Evolutionary conservation across 1,140 invertebrate species (phyloP).

Genomic region (Drosophila carrolli): DNA sequence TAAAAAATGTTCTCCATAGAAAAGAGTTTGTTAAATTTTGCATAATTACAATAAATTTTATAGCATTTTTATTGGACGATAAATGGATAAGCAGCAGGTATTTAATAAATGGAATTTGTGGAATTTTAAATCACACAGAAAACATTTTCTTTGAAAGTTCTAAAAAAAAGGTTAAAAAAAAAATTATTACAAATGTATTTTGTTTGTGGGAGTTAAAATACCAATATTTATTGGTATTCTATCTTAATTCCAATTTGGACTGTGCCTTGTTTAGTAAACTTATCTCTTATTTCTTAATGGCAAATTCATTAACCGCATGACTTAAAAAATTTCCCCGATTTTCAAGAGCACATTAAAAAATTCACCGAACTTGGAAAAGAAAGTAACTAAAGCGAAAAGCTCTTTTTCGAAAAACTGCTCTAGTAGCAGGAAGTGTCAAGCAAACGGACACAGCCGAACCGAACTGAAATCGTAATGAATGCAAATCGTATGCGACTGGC

Average conservation of each 20-base stretch:
- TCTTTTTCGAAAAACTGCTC: slow-evolving; percentile 55
- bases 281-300: neutral
- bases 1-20: neutral
- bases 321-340: slow-evolving; percentile 59
- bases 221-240: too few relatives aligned
- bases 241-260: too few relatives aligned
- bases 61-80: slow-evolving; percentile 14
- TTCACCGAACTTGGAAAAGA: slow-evolving; percentile 48
- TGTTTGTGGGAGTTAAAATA: too few relatives aligned
- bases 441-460: slow-evolving; percentile 46
- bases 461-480: slow-evolving; percentile 69
- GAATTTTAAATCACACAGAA: slow-evolving; percentile 3
- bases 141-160: neutral
- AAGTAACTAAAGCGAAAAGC: slow-evolving; percentile 41
- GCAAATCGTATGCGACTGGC: slow-evolving; percentile 68
- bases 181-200: neutral
- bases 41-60: slow-evolving; percentile 41
- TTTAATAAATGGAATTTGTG: slow-evolving; percentile 19
- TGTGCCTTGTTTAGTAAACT: too few relatives aligned
- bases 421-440: slow-evolving; percentile 69
- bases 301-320: neutral
- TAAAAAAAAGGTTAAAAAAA: too few relatives aligned
- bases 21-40: slow-evolving; percentile 18
- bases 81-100: slow-evolving; percentile 20
- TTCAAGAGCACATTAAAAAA: slow-evolving; percentile 63